Percentiles rank a stretch among this genome's conserved stretches.
Conservation (phyloP, 2,797 vertebrate genomes). For the Dryobates pubescens region DNA sequence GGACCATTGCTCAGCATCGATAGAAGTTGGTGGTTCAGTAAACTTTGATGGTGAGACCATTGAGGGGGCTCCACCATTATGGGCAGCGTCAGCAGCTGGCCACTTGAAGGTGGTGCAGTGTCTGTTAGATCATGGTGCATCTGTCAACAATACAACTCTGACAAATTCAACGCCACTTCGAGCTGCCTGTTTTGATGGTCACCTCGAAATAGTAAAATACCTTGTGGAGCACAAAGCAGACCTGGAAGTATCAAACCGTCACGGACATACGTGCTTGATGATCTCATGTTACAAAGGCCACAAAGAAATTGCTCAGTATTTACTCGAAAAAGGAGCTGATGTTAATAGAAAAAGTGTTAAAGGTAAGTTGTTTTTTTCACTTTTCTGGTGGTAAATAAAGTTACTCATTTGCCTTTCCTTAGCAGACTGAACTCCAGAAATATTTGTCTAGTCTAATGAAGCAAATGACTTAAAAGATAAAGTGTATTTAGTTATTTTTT, state of each 20-base stretch:
- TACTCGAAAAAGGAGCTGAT: slow-evolving; percentile 96
- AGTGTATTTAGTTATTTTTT: background rate
- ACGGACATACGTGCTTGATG: slow-evolving; percentile 98
- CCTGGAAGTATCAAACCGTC: slow-evolving; percentile 96
- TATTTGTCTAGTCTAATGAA: background rate
- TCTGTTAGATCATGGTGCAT: slow-evolving; percentile 92
- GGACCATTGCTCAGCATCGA: slow-evolving; percentile 92
- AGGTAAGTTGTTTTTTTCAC: slow-evolving; percentile 77
- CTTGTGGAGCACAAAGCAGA: slow-evolving; percentile 97
- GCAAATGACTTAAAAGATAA: background rate
- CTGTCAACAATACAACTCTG: slow-evolving; percentile 96
- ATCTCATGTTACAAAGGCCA: slow-evolving; percentile 99
- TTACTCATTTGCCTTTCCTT: background rate
- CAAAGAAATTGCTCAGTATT: slow-evolving; percentile 96
- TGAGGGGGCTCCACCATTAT: slow-evolving; percentile 94
- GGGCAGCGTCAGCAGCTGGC: slow-evolving; percentile 95
- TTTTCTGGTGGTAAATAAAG: background rate
- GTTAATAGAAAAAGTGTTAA: slow-evolving; percentile 98
- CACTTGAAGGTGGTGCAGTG: slow-evolving; percentile 97
- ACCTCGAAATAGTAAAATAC: slow-evolving; percentile 96
- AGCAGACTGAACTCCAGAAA: background rate
- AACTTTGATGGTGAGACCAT: slow-evolving; percentile 99
- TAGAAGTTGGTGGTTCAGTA: slow-evolving; percentile 94
- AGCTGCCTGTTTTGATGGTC: slow-evolving; percentile 97
- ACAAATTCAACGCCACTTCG: slow-evolving; percentile 96